Evolutionary conservation across 2,888 invertebrate species (phyloP), one percentile per base, ranked within the genome.

Genomic region (Fabriciana adippe): DNA sequence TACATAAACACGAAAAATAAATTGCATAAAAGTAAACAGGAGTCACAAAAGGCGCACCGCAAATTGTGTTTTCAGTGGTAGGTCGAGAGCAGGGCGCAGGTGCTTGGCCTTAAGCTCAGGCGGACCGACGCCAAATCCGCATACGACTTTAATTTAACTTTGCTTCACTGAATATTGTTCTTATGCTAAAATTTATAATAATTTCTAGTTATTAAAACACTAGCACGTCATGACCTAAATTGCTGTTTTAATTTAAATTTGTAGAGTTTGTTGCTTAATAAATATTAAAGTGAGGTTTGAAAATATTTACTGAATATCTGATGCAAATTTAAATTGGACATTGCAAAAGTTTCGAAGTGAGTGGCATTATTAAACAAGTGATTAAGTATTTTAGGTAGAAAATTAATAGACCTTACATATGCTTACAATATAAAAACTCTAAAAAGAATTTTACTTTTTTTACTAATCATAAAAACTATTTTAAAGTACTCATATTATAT

Each of bases 111-210:
- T 89, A 86, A 89, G 88, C 89, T 84, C 76, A 76, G 78, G 78
- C 83, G 80, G 83, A 77, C 83, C 84, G 80, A 80, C 82, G 79
- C 85, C 81, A 86, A 89, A 89, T 89, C 89, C 88, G 85, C 82
- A 84, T 83, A 79, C 84, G 86, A 89, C 88, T 92, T 90, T 90
- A 88, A 92, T 91, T 91, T 92, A 91, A 92, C 89, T 92, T 91
- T 83, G 85, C 86, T 83, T 79, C 82, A 85, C 85, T 86, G 84
- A 85, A 87, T 86, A 85, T 88, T 84, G 86, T 86, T 82, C 83
- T 83, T 85, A 81, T 83, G 84, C 84, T 85, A 82, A 87, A 86
- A 85, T 86, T 85, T 84, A 69, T 73, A 70, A 72, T 68, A 68
- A 73, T 68, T 72, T 69, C 55, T 57, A 71, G 66, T 69, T 71